phyloP scores from a whole-genome alignment of 1,140 invertebrate species.

The Pseudomyrmex gracilis region DNA sequence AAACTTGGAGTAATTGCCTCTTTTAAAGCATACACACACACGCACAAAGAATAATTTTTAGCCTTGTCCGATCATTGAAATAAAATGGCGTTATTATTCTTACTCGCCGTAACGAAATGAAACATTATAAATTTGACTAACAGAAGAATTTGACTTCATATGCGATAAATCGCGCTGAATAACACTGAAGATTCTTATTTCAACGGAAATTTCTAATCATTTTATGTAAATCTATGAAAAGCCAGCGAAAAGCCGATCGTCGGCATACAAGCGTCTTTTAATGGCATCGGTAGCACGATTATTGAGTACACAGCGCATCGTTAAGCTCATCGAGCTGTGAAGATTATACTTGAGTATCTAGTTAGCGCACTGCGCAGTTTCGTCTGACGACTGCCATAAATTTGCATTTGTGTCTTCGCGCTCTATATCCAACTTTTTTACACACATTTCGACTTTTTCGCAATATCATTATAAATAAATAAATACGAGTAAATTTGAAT shows the following conservation, averaged over 20 bases:
- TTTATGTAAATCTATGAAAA: slow-evolving; percentile 62
- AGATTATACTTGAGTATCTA: slow-evolving; percentile 62
- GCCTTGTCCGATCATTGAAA: not conserved
- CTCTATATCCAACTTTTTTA: not conserved
- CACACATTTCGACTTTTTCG: not conserved
- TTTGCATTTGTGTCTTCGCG: not conserved
- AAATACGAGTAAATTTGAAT: not conserved
- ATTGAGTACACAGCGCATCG: slow-evolving; percentile 65
- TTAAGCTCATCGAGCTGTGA: slow-evolving; percentile 60
- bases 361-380: slow-evolving; percentile 40
- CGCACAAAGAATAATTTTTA: slow-evolving; percentile 16
- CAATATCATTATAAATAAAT: no score
- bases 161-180: slow-evolving; percentile 27
- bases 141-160: slow-evolving; percentile 35
- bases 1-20: slow-evolving; percentile 29
- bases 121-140: slow-evolving; percentile 16
- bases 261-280: slow-evolving; percentile 42
- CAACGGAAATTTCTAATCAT: slow-evolving; percentile 46
- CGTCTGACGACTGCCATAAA: not conserved
- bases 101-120: not conserved
- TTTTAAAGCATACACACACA: not conserved
- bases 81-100: not conserved
- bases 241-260: not conserved
- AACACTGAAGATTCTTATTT: slow-evolving; percentile 14
- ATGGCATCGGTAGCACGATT: slow-evolving; percentile 56